Evolutionary conservation across 1,140 invertebrate species (phyloP), one percentile per base, ranked within the genome.

Genomic region (Papilio polyxenes): DNA sequence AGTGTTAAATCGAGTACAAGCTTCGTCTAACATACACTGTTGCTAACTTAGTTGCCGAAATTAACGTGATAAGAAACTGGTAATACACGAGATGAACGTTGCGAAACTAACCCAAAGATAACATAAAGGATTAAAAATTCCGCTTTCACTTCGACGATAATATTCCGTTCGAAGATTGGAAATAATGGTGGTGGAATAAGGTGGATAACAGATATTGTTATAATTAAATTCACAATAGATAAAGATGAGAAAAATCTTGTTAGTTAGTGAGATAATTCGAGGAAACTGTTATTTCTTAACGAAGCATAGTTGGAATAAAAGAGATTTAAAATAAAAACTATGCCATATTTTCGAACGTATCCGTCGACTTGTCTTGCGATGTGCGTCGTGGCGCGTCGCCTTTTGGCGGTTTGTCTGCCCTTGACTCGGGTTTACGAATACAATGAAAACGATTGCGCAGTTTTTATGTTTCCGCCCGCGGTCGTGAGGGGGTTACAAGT

Each of bases 361-460:
- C 48, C 75, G 44, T 51, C 75, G 75, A 76, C 11, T 76, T 76
- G 20, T 76, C 20, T 13, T 23, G 75, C 20, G n/a, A n/a, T 76
- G 75, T 51, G 48, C 20, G n/a, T 48, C 75, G 49, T 13, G 49
- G 23, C 59, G 77, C 59, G 59, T 69, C 77, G 59, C 59, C 59
- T 80, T 80, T 80, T 80, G 77, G 77, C 77, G 56, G 77, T 80
- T 80, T 37, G 77, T 62, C 59, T 65, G 77, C 77, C 77, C 77
- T 80, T 80, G 77, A 80, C 77, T 80, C 59, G 56, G 31, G 77
- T 80, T 80, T 80, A 48, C 77, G 77, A 80, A 80, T 59, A 80
- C 77, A 80, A 80, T 80, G 77, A 80, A 80, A 80, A 59, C 77
- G 77, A 80, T 80, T 80, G 77, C 77, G 77, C 77, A 80, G 56